These are phyloP conservation scores for Scalopus aquaticus DNA, from an alignment of 2,113 vertebrate species.

Conservation along the genomic window DNA sequence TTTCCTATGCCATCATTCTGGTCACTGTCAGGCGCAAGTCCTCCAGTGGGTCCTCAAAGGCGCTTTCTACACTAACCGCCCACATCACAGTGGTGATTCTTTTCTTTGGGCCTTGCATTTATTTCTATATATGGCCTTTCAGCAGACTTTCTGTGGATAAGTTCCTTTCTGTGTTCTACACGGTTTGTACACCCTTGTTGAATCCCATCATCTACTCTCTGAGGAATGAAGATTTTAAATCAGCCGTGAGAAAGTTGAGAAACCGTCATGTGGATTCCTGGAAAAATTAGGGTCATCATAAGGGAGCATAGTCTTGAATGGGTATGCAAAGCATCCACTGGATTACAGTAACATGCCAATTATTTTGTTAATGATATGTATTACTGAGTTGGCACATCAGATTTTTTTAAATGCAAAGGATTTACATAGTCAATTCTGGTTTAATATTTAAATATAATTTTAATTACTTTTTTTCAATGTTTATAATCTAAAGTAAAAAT, in stretches of 20 bases:
- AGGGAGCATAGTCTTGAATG: neutral
- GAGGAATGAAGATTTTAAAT: slow-evolving; percentile 78
- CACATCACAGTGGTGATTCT: slow-evolving; percentile 74
- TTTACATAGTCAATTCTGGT: neutral
- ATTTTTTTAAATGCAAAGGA: neutral
- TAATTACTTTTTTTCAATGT: neutral
- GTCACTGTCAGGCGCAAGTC: slow-evolving; percentile 7
- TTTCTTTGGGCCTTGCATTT: slow-evolving; percentile 77
- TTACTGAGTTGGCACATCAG: neutral
- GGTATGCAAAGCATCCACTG: neutral
- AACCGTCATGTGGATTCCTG: neutral
- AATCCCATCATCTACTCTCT: slow-evolving; percentile 78
- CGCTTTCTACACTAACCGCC: slow-evolving; percentile 70
- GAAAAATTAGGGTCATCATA: neutral
- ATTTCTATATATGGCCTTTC: slow-evolving; percentile 77
- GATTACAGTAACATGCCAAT: neutral
- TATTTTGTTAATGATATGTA: neutral
- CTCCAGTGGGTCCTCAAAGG: slow-evolving; percentile 63
- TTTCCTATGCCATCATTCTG: slow-evolving; percentile 70
- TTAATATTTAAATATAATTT: neutral
- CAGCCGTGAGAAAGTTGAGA: slow-evolving; percentile 63
- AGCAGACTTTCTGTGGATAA: slow-evolving; percentile 69
- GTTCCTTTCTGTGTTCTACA: slow-evolving; percentile 75
- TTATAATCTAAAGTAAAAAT: neutral
- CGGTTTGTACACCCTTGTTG: slow-evolving; percentile 71